phyloP scores from a whole-genome alignment of 2,888 invertebrate species.

The Chrysina gloriosa region DNA sequence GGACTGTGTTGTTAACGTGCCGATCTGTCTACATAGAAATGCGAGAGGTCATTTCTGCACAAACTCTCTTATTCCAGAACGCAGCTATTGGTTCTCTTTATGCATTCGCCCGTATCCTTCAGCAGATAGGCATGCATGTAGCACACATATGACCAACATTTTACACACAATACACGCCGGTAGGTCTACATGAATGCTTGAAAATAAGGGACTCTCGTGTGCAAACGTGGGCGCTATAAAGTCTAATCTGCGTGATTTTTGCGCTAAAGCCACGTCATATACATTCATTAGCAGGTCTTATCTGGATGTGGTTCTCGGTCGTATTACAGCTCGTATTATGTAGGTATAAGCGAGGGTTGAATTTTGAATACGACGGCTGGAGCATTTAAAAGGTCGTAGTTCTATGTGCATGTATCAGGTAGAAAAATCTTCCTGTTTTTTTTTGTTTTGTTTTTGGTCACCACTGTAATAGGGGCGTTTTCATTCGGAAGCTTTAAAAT shows the following conservation, averaged over 20 bases:
- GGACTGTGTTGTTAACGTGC: background rate
- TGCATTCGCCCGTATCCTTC: background rate
- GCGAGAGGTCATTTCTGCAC: background rate
- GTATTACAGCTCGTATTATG: background rate
- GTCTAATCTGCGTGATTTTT: slow-evolving; percentile 11
- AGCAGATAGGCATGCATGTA: background rate
- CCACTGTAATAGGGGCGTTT: no score
- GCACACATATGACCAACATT: background rate
- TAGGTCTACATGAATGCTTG: background rate
- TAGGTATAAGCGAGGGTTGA: background rate
- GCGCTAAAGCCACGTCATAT: background rate
- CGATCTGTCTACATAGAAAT: background rate
- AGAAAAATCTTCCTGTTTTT: no score
- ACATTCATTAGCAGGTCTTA: slow-evolving; percentile 5
- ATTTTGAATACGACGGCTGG: background rate
- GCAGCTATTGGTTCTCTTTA: background rate
- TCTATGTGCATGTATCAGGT: no score
- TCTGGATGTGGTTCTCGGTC: background rate
- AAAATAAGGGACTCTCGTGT: background rate
- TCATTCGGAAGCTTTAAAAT: no score
- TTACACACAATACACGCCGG: background rate
- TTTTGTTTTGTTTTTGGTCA: no score
- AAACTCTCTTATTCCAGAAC: slow-evolving; percentile 4
- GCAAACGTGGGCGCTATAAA: background rate
- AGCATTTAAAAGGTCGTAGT: background rate